Base-by-base conservation (phyloP, 1,140 invertebrate species). In the Brachionus rotundiformis region DNA sequence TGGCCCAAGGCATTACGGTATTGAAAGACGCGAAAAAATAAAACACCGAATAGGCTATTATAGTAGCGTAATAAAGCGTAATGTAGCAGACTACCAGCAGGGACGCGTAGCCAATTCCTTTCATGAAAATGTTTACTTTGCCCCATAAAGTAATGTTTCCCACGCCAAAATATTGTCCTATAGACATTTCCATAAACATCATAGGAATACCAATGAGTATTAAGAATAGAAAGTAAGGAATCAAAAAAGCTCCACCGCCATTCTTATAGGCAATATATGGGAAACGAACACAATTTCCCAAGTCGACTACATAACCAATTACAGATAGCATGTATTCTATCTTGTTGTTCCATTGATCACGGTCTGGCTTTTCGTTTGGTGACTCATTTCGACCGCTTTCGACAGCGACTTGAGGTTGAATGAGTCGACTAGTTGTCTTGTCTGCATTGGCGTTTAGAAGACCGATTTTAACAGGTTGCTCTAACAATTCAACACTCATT, bases 11-110 rank as follows among this genome's bases (percentile, higher is more conserved):
- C 82, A 93, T 92, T 77, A 92, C 91, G n/a, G 91, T 89, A 85
- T 91, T 92, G 85, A 96, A 94, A 13, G 94, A 94, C 47, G 93
- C 91, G 84, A 94, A 94, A 85, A 97, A 92, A 86, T 96, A 97
- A 87, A 94, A 95, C 82, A 96, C 91, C n/a, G 93, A 92, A 91
- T 95, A 96, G 10, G 94, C 93, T 85, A 97, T 94, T 85, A 98
- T 95, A 61, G 97, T 93, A 87, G 94, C 95, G 87, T 96, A 96
- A 87, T 98, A 96, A 25, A 94, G 94, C 16, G 54, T 65, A 3
- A 73, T 47, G 13, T 85, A 83, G 65, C 85, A 86, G 4, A 86
- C 85, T 29, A 87, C 85, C 10, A 86, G 83, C 4, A 85, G 82
- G 4, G 83, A 83, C 3, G 86, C 84, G 76, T 84, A 85, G 8